Evolutionary conservation across 2,113 vertebrate species (phyloP), one percentile per base, ranked within the genome.

Genomic region (Empidonax alnorum): DNA sequence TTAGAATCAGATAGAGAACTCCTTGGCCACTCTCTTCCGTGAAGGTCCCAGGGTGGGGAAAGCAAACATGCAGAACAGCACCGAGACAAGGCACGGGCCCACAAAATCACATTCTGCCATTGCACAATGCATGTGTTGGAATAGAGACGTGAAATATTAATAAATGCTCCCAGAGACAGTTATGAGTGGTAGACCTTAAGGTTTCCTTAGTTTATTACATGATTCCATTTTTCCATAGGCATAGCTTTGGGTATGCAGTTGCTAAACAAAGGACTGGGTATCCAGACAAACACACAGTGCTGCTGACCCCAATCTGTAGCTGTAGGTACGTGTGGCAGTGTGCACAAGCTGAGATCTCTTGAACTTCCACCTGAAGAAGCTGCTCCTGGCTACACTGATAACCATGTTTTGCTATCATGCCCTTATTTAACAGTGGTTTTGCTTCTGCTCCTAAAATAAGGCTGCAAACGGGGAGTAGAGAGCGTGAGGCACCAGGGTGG

Each of bases 131-230:
- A 49, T n/a, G 37, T 68, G 66, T 81, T 84, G 78, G 50, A 93
- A 68, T 0, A 47, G 41, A 96, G 18, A 61, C 53, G 21, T 92
- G 52, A 88, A 87, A 62, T 61, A 81, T 61, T 84, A 95, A 96
- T 41, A 93, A 96, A 95, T 8, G n/a, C 69, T 94, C 90, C 92
- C 86, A 92, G 83, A 95, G 72, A 93, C 92, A 81, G 41, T 92
- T 74, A 44, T 1, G 20, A 82, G 61, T 65, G 46, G 25, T 35
- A 87, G 68, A 86, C 61, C 72, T 89, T 87, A 31, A 69, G 44
- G 28, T 91, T 91, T 93, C 74, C 87, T 94, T 89, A 90, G 63
- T 96, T 97, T 95, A 95, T 96, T 96, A 81, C 50, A 49, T 22
- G 23, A 46, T 87, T 92, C 73, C n/a, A 69, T 56, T 88, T 90